Base-by-base conservation (phyloP, 2,797 vertebrate genomes). In the Trachops cirrhosus region DNA sequence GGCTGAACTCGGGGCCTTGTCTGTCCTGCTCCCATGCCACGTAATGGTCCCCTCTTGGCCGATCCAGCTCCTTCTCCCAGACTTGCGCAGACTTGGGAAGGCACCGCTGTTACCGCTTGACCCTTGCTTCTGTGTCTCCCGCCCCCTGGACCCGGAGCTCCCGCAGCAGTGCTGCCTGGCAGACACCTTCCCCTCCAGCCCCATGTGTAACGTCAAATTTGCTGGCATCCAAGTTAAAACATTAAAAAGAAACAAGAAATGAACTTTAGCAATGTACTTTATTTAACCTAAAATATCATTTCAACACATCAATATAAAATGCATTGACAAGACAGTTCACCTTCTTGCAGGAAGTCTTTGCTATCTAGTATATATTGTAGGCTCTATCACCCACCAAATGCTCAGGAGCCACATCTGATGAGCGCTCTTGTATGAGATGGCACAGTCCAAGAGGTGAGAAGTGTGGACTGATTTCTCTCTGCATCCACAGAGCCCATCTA, bases 101-200 rank as follows among this genome's bases (percentile, higher is more conserved):
- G n/a, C 5, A 12, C 0, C 3, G 29, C n/a, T 6, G 32, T 2
- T 18, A 0, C 57, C 0, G 1, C 26, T 44, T 82, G 7, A 46
- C 1, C 2, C 29, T 32, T 73, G 11, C 29, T 73, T 50, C n/a
- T 32, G 18, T 3, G 21, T 75, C 59, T 21, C 50, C 15, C 4
- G 22, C 21, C 1, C 15, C 15, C 39, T 29, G 48, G n/a, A 15
- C 50, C 18, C 14, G 32, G 12, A 68, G 16, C 9, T 88, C 22
- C 24, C 0, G 15, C 16, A 44, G 11, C 9, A 11, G 8, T 50
- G 4, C 50, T 57, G 24, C 57, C 32, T 22, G 39, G 5, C 9
- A 44, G 21, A 32, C 22, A 22, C 32, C 11, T n/a, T n/a, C 26
- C 11, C 62, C 3, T 26, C 32, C 34, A 46, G 4, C 24, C 16